These are phyloP conservation scores for Trimorus sp. DNA, from an alignment of 2,888 invertebrate genomes.

Conservation along the genomic window DNA sequence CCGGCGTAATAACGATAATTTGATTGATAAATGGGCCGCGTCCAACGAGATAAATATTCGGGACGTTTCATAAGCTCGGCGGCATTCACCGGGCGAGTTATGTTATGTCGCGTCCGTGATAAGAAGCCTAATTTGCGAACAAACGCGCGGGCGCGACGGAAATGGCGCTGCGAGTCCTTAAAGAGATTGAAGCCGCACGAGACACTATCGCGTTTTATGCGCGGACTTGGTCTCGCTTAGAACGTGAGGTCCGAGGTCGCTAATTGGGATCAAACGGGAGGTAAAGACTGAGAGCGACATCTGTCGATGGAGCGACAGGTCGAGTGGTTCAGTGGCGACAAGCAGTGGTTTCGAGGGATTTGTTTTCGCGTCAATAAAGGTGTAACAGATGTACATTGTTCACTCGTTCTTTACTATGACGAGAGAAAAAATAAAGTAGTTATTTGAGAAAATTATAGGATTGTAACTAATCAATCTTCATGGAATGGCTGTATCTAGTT, in stretches of 20 bases:
- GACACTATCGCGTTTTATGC: conserved; percentile 53
- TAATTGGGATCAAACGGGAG: no score
- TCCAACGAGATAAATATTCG: conserved; percentile 27
- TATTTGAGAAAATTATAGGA: no score
- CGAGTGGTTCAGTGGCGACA: no score
- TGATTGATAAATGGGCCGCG: conserved; percentile 23
- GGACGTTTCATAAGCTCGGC: conserved; percentile 36
- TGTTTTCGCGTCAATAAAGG: no score
- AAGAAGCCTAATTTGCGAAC: conserved; percentile 52
- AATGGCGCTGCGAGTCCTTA: conserved; percentile 35
- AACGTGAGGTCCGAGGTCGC: conserved; percentile 57
- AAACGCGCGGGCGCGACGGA: conserved; percentile 42
- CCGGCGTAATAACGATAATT: conserved; percentile 15
- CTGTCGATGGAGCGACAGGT: no score
- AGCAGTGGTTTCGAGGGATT: no score
- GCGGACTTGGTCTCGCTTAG: conserved; percentile 51
- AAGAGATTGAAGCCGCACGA: conserved; percentile 52
- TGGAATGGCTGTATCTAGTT: no score
- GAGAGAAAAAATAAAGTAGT: no score
- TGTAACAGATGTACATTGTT: no score
- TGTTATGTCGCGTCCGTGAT: conserved; percentile 37
- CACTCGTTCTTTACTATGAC: no score
- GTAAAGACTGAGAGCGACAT: no score
- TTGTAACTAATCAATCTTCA: no score
- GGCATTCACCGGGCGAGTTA: conserved; percentile 20